Evolutionary conservation across 2,113 vertebrate genomes (phyloP).

Genomic region (Capra hircus): DNA sequence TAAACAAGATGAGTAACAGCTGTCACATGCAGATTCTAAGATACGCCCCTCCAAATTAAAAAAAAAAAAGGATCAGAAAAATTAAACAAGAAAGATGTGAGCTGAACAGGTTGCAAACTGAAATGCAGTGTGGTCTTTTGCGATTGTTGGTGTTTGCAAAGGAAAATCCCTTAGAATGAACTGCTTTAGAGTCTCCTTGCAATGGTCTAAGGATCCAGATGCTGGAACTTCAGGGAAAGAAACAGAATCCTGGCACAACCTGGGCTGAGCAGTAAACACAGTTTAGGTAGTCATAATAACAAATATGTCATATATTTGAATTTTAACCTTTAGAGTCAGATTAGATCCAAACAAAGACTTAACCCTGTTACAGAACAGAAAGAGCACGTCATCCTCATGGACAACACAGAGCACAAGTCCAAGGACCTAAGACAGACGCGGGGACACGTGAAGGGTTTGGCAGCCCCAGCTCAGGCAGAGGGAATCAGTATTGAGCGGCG

Average conservation of each 20-base stretch:
- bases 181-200: not conserved
- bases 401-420: not conserved
- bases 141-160: accelerated
- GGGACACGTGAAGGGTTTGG: accelerated
- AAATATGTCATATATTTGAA: accelerated
- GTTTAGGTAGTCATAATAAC: accelerated
- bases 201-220: not conserved
- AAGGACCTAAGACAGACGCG: not conserved
- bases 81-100: not conserved
- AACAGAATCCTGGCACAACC: not conserved
- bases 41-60: not conserved
- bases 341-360: not conserved
- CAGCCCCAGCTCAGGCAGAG: not conserved
- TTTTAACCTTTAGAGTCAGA: not conserved
- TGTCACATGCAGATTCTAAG: not conserved
- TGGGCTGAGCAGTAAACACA: not conserved
- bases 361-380: accelerated
- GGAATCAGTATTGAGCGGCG: accelerated
- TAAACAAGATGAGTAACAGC: too few relatives aligned
- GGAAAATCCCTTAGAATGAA: not conserved
- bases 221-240: not conserved
- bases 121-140: not conserved
- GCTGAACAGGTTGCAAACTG: not conserved
- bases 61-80: not conserved
- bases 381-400: accelerated